Percentiles rank a stretch among this genome's conserved stretches.
These are phyloP conservation scores for Strigamia crassipes DNA, from an alignment of 2,888 invertebrate species.

Conservation along the genomic window DNA sequence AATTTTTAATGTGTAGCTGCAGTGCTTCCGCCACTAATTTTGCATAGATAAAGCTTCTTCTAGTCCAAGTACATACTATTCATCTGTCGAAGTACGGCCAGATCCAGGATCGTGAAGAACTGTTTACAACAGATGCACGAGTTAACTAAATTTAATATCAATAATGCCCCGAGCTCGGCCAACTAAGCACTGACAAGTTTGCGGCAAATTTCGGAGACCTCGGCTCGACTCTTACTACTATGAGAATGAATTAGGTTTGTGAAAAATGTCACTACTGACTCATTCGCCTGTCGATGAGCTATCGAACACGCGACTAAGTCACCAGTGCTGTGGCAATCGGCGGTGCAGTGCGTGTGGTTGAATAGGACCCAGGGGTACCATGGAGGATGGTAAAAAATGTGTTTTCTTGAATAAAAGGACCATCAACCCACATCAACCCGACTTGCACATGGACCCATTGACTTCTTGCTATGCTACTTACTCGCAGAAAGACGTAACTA, in stretches of 20 bases:
- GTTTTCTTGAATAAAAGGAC: too few relatives aligned
- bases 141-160: slow-evolving; percentile 78
- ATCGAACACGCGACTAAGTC: slow-evolving; percentile 78
- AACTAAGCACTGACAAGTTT: slow-evolving; percentile 67
- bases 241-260: slow-evolving; percentile 76
- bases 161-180: slow-evolving; percentile 73
- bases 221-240: slow-evolving; percentile 62
- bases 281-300: slow-evolving; percentile 94
- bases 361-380: too few relatives aligned
- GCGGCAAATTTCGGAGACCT: slow-evolving; percentile 63
- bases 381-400: too few relatives aligned
- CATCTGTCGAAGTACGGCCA: slow-evolving; percentile 71
- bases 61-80: slow-evolving; percentile 72
- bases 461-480: too few relatives aligned
- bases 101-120: slow-evolving; percentile 84
- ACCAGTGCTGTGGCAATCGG: too few relatives aligned
- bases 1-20: too few relatives aligned
- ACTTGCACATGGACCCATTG: too few relatives aligned
- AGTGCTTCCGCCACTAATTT: too few relatives aligned
- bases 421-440: too few relatives aligned
- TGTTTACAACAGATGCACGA: slow-evolving; percentile 84
- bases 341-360: too few relatives aligned
- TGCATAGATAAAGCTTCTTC: slow-evolving; percentile 75
- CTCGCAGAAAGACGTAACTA: too few relatives aligned
- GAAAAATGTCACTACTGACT: slow-evolving; percentile 95